These are phyloP conservation scores for Pseudochirops corinnae DNA, from an alignment of 2,797 vertebrate species.

Conservation along the genomic window DNA sequence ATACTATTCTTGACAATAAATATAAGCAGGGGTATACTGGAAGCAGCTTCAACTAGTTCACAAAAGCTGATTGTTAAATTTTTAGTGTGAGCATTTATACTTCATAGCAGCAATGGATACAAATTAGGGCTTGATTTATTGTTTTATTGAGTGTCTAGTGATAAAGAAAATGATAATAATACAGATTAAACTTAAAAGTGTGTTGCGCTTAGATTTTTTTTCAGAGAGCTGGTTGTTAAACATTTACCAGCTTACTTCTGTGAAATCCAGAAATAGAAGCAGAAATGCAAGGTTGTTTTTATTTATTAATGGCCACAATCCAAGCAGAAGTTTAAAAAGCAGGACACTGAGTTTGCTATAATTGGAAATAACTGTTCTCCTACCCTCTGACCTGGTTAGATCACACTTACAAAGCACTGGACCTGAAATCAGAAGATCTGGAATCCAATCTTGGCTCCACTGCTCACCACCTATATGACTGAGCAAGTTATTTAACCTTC, in stretches of 20 bases:
- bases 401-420: background rate
- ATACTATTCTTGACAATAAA: background rate
- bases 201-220: background rate
- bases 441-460: background rate
- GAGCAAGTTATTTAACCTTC: background rate
- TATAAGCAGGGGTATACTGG: background rate
- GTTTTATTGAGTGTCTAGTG: background rate
- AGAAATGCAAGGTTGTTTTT: background rate
- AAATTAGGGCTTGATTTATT: background rate
- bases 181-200: background rate
- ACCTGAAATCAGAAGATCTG: background rate
- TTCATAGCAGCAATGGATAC: background rate
- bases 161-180: background rate
- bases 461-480: background rate
- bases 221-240: background rate
- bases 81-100: background rate
- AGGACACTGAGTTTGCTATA: background rate
- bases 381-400: background rate
- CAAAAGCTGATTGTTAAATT: background rate
- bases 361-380: background rate
- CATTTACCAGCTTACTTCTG: background rate
- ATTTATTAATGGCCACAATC: background rate
- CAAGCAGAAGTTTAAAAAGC: background rate
- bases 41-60: background rate
- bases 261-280: background rate